Percentiles rank a stretch among this genome's conserved stretches.
Conservation (phyloP, 2,113 vertebrate genomes). For the Varanus komodoensis region DNA sequence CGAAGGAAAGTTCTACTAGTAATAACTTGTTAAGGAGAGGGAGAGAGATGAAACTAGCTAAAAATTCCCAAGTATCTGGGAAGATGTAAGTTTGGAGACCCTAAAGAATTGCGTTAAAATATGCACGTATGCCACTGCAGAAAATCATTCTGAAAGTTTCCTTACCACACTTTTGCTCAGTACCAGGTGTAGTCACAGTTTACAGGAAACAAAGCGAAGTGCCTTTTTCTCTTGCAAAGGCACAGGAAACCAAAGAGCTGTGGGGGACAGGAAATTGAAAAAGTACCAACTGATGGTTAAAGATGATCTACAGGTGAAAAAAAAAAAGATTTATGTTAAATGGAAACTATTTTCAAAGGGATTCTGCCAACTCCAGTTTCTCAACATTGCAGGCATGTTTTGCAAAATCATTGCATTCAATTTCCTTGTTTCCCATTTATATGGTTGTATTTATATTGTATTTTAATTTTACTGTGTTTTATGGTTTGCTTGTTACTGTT, state of each 20-base stretch:
- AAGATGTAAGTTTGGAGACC: not conserved
- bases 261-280: not conserved
- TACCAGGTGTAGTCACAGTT: fast-evolving
- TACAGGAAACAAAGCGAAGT: not conserved
- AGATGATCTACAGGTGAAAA: not conserved
- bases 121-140: fast-evolving
- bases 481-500: no score
- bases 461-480: no score
- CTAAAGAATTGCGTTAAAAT: not conserved
- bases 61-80: not conserved
- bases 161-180: not conserved
- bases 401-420: not conserved
- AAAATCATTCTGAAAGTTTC: not conserved
- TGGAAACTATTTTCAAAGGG: not conserved
- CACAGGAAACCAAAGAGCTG: not conserved
- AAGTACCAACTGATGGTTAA: not conserved
- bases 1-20: not conserved
- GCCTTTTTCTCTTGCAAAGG: not conserved
- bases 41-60: not conserved
- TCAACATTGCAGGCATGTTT: not conserved
- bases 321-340: not conserved
- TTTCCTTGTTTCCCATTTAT: no score
- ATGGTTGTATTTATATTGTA: no score
- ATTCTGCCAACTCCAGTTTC: not conserved
- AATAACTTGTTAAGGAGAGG: not conserved